A percentile compares a stretch with the other conserved stretches of the same genome.
These are phyloP conservation scores for Tolypeutes matacus DNA, from an alignment of 2,797 vertebrate genomes.

Conservation along the genomic window DNA sequence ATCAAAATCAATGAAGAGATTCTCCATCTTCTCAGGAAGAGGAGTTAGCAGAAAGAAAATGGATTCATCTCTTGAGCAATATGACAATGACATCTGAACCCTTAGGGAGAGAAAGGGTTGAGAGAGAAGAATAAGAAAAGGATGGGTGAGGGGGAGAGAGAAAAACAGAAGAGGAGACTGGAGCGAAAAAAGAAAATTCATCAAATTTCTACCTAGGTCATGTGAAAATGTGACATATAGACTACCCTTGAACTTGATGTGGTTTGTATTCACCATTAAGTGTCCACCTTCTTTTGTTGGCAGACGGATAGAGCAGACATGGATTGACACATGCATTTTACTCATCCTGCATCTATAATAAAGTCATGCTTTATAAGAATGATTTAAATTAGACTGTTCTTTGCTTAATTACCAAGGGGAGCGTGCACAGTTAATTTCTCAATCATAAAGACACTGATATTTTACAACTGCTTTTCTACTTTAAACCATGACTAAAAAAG, in stretches of 20 bases:
- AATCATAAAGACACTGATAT: background rate
- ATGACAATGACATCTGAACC: slow-evolving; percentile 87
- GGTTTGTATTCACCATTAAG: background rate
- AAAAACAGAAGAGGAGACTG: background rate
- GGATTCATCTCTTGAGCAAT: slow-evolving; percentile 89
- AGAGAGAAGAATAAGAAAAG: background rate
- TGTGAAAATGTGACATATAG: slow-evolving; percentile 83
- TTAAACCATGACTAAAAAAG: slow-evolving; percentile 6
- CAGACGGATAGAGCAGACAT: slow-evolving; percentile 55
- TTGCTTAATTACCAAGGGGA: slow-evolving; percentile 67
- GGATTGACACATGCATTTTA: slow-evolving; percentile 72
- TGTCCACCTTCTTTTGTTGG: slow-evolving; percentile 80
- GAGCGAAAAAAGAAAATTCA: slow-evolving; percentile 83
- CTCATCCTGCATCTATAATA: slow-evolving; percentile 64
- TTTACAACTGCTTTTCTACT: slow-evolving; percentile 49
- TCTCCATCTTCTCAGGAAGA: slow-evolving; percentile 86
- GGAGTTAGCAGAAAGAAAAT: slow-evolving; percentile 87
- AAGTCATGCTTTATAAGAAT: slow-evolving; percentile 53
- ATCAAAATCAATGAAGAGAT: slow-evolving; percentile 90
- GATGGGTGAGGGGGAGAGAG: background rate
- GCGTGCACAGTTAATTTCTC: slow-evolving; percentile 39
- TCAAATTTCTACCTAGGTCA: slow-evolving; percentile 83
- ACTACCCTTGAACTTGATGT: slow-evolving; percentile 80
- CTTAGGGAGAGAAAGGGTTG: slow-evolving; percentile 74
- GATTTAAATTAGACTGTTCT: background rate